phyloP scores from a whole-genome alignment of 2,888 invertebrate genomes.

The Stegana nigrithorax region DNA sequence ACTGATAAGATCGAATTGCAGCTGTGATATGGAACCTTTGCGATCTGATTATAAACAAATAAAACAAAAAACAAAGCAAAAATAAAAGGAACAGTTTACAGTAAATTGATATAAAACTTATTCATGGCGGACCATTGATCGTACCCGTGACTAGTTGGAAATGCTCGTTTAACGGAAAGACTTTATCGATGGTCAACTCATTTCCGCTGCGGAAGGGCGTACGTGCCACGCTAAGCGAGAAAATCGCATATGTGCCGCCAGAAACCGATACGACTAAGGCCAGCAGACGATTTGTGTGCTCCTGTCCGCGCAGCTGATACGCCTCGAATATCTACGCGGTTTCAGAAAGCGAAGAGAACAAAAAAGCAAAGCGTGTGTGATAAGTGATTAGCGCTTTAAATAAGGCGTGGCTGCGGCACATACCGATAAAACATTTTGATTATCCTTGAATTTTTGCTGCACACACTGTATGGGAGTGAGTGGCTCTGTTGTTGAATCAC shows the following conservation, averaged over 20 bases:
- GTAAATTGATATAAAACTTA: neutral
- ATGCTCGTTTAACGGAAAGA: conserved; percentile 82
- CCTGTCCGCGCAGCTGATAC: conserved; percentile 65
- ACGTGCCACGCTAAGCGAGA: conserved; percentile 60
- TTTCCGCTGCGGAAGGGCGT: conserved; percentile 78
- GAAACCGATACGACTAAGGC: conserved; percentile 61
- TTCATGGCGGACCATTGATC: conserved; percentile 41
- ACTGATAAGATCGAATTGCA: conserved; percentile 61
- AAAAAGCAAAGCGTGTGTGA: neutral
- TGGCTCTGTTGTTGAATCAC: conserved; percentile 11
- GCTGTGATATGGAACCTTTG: conserved; percentile 56
- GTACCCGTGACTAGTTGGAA: conserved; percentile 80
- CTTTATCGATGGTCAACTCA: conserved; percentile 83
- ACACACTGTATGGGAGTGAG: conserved; percentile 49
- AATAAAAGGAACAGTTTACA: neutral
- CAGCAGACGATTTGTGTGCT: conserved; percentile 61
- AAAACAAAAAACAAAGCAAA: conserved; percentile 12
- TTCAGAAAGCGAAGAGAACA: conserved; percentile 9
- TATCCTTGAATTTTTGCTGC: conserved; percentile 64
- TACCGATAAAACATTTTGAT: conserved; percentile 64
- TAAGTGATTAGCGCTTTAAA: neutral
- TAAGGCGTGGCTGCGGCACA: conserved; percentile 24
- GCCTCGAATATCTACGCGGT: conserved; percentile 68
- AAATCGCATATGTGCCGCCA: conserved; percentile 65
- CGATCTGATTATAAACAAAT: conserved; percentile 38